Percentiles rank a stretch among this genome's conserved stretches.
phyloP scores from a whole-genome alignment of 2,113 vertebrate genomes.

The Camelus bactrianus region DNA sequence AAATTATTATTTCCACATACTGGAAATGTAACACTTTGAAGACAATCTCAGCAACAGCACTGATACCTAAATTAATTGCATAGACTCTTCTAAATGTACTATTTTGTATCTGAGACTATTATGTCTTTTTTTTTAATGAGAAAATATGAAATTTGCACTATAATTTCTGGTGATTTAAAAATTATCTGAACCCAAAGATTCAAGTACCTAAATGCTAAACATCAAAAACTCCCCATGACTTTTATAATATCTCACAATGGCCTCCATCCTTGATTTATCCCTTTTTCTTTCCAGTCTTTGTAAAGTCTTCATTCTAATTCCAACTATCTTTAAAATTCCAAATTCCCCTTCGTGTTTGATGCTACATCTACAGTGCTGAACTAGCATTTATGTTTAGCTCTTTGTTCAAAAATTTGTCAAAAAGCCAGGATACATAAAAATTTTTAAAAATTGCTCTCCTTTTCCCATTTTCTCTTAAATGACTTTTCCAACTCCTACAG shows the following conservation, averaged over 20 bases:
- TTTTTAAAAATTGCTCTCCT: background rate
- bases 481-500: background rate
- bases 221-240: background rate
- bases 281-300: background rate
- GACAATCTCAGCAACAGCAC: background rate
- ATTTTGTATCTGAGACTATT: slow-evolving; percentile 38
- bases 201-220: background rate
- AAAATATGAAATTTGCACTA: background rate
- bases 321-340: slow-evolving; percentile 10
- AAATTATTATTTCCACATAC: background rate
- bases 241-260: background rate
- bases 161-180: slow-evolving; percentile 6
- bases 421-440: background rate
- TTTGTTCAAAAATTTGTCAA: background rate
- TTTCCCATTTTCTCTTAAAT: slow-evolving; percentile 6
- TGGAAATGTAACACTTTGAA: background rate
- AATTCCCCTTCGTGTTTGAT: background rate
- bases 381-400: background rate
- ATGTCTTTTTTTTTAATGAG: background rate
- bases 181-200: background rate
- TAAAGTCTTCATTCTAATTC: background rate
- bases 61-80: background rate
- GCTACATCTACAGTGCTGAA: background rate
- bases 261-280: background rate
- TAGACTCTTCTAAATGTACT: background rate